Base-by-base conservation (phyloP, 2,113 vertebrate genomes). In the Eretmochelys imbricata region DNA sequence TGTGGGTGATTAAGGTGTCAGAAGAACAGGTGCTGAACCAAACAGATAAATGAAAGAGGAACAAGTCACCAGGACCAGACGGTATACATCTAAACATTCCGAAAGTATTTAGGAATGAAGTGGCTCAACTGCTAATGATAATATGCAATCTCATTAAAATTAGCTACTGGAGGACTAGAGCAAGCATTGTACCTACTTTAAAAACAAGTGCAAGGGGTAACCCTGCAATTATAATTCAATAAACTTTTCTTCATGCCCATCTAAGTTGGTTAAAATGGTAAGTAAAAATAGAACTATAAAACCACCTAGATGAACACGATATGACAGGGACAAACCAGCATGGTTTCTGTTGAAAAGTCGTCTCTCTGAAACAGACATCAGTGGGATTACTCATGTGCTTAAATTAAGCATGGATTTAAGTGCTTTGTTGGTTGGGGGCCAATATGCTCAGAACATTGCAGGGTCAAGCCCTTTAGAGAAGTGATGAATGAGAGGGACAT, bases 101-200 rank as follows among this genome's bases (percentile, higher is more conserved):
- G 76, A 91, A 93, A 87, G 92, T 89, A 94, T 96, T 97, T 95
- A 96, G 96, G 95, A 97, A 96, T 97, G 96, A 96, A 92, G 93
- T 90, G 94, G 95, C 90, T 96, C 89, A 96, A 94, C 88, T 80
- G 85, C 81, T 93, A 51, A 94, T 82, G 92, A 95, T 96, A 95
- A 94, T 93, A 95, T 90, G 31, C 84, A 69, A 46, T 88, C 91
- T 93, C 82, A 89, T 97, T 96, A 95, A 95, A 97, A 94, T 96
- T 95, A 93, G 94, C 90, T 95, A 75, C 83, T 95, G 84, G 93
- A 91, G 92, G 96, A 96, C 95, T 95, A 89, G 90, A 95, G 89
- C 91, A 96, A 96, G 87, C 51, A 48, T 76, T 91, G 42, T 87
- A 94, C 94, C 92, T 85, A 90, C 88, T 57, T 96, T 89, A 93